Evolutionary conservation across 2,113 vertebrate species (phyloP).

Genomic region (Chroicocephalus ridibundus): DNA sequence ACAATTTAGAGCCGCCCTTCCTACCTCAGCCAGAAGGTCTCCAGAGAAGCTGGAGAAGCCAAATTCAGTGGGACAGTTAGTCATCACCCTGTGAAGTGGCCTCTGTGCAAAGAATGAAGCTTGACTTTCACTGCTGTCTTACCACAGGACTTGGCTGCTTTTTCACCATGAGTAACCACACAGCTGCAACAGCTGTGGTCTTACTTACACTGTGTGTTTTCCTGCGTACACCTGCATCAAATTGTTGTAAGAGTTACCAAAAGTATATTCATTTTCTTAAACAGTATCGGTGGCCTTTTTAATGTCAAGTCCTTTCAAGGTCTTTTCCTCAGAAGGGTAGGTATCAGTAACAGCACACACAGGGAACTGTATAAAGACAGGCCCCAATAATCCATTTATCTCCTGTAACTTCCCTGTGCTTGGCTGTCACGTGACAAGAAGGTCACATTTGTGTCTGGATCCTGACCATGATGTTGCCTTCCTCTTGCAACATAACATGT

Average conservation of each 20-base stretch:
- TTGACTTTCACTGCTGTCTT: not conserved
- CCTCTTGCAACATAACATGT: not conserved
- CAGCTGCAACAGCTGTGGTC: not conserved
- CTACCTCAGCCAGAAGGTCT: not conserved
- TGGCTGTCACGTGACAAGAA: not conserved
- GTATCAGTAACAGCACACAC: not conserved
- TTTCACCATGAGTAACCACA: not conserved
- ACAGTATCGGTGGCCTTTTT: not conserved
- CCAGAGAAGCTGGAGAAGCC: not conserved
- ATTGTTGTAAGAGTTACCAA: not conserved
- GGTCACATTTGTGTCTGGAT: not conserved
- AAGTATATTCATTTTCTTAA: not conserved
- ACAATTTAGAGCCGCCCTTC: not conserved
- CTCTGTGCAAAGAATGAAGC: not conserved
- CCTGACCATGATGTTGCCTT: not conserved
- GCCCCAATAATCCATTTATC: not conserved
- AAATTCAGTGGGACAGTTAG: not conserved
- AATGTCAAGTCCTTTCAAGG: not conserved
- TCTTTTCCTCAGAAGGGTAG: not conserved
- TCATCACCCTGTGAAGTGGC: not conserved
- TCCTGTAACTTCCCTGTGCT: not conserved
- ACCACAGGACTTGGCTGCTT: not conserved
- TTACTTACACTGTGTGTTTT: not conserved
- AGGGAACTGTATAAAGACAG: not conserved
- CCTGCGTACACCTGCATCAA: accelerated